Conservation (phyloP, 2,113 vertebrate species). For the Plecturocebus donacophilus region DNA sequence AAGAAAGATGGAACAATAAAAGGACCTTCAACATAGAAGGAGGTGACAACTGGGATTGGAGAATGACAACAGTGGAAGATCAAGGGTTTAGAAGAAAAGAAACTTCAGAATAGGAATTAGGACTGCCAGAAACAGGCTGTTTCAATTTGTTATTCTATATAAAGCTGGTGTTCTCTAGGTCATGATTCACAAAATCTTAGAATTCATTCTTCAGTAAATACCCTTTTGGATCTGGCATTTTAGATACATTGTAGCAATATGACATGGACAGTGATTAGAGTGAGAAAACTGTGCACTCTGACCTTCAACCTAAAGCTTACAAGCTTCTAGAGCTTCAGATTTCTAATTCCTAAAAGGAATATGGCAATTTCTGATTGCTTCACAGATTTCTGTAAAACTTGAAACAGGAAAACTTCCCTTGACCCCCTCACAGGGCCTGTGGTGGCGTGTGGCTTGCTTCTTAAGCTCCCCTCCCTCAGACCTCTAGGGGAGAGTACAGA, state of each 20-base stretch:
- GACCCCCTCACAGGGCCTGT: too few species aligned
- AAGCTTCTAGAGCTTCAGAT: neutral
- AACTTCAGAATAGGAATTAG: neutral
- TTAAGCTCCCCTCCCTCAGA: too few species aligned
- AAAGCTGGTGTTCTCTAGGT: neutral
- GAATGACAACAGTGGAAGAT: neutral
- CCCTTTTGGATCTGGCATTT: neutral
- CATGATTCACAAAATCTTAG: neutral
- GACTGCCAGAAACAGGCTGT: neutral
- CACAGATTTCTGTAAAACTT: neutral
- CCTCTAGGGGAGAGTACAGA: too few species aligned
- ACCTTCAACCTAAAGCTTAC: neutral
- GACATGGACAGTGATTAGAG: neutral
- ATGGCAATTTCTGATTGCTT: neutral
- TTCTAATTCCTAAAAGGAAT: neutral
- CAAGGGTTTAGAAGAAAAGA: neutral
- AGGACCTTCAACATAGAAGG: neutral
- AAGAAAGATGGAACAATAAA: constrained; percentile 4
- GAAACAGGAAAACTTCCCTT: neutral
- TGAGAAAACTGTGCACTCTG: neutral
- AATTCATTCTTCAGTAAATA: constrained; percentile 11
- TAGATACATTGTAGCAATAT: neutral
- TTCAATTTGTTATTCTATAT: neutral
- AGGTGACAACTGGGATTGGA: neutral
- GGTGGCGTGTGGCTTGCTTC: too few species aligned